Conservation (phyloP, 2,113 vertebrate species). For the Tricholaema leucomelas region DNA sequence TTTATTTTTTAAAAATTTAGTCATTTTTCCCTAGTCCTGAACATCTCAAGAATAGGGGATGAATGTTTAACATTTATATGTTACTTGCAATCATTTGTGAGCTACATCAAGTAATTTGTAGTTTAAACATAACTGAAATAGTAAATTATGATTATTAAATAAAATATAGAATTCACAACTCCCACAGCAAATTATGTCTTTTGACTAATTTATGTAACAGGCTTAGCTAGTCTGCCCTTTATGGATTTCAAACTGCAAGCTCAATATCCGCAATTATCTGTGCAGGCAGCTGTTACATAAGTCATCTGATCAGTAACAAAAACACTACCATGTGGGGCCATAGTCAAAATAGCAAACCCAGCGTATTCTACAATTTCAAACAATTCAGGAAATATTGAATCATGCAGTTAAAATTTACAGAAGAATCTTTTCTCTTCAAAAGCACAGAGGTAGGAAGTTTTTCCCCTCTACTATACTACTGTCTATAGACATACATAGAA, state of each 20-base stretch:
- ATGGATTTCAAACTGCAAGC: slow-evolving; percentile 54
- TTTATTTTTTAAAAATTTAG: not conserved
- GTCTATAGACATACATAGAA: not conserved
- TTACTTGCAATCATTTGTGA: slow-evolving; percentile 25
- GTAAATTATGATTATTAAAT: slow-evolving; percentile 35
- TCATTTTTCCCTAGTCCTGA: not conserved
- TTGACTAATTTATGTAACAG: slow-evolving; percentile 54
- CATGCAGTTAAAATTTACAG: not conserved
- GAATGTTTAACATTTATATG: not conserved
- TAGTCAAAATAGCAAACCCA: slow-evolving; percentile 3
- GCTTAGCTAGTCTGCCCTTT: slow-evolving; percentile 15
- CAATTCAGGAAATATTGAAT: slow-evolving; percentile 12
- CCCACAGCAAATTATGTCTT: slow-evolving; percentile 27
- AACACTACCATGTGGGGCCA: not conserved
- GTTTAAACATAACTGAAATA: not conserved
- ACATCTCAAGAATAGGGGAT: not conserved
- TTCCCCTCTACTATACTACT: not conserved
- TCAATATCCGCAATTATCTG: slow-evolving; percentile 61
- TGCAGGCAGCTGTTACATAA: slow-evolving; percentile 43
- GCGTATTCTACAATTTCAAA: not conserved
- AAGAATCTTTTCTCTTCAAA: not conserved
- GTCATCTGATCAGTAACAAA: slow-evolving; percentile 1
- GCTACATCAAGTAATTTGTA: not conserved
- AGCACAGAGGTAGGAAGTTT: not conserved
- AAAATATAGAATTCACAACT: slow-evolving; percentile 27